Conservation (phyloP, 2,888 invertebrate species). For the Chirona hameri region DNA sequence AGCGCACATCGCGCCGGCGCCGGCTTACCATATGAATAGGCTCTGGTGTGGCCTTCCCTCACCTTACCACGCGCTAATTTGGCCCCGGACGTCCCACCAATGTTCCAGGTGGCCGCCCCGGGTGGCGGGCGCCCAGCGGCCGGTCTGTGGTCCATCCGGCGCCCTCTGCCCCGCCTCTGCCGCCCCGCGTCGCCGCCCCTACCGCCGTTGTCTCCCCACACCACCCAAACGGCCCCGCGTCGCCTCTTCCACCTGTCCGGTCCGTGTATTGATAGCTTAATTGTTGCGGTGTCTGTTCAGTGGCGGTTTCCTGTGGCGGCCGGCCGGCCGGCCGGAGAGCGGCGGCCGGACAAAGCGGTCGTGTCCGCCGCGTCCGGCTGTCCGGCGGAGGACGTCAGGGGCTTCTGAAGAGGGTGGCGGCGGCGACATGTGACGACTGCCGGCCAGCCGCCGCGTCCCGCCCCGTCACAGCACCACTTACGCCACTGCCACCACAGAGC, state of each 20-base stretch:
- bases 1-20: neutral
- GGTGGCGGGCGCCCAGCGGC: neutral
- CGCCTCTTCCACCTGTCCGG: neutral
- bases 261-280: neutral
- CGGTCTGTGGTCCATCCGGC: neutral
- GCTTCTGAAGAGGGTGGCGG: too few species aligned
- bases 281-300: neutral
- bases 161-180: too few species aligned
- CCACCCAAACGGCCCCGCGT: neutral
- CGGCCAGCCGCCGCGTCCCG: neutral
- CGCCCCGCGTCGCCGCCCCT: neutral
- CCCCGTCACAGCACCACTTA: too few species aligned
- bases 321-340: neutral
- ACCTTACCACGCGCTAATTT: neutral
- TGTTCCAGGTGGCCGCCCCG: constrained; percentile 5
- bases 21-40: constrained; percentile 22
- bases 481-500: too few species aligned
- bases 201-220: neutral
- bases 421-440: neutral
- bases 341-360: neutral
- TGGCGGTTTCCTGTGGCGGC: neutral
- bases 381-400: too few species aligned
- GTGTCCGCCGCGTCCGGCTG: neutral
- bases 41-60: neutral
- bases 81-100: neutral